These are phyloP conservation scores for Glyphotaelius pellucidus DNA, from an alignment of 2,888 invertebrate genomes.

Conservation along the genomic window DNA sequence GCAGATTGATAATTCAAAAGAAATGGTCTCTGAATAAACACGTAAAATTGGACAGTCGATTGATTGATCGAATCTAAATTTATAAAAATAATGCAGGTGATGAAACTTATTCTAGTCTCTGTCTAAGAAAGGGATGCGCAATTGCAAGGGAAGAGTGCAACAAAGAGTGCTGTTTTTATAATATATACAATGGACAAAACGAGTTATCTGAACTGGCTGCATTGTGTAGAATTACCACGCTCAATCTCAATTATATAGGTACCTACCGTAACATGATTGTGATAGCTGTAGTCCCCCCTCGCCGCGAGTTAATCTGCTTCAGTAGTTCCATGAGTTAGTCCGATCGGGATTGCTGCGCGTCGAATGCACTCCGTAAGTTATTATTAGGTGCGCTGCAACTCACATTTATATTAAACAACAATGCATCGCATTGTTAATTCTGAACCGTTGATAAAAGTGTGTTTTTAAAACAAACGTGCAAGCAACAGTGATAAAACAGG, in stretches of 20 bases:
- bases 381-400: neutral
- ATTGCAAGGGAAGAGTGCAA: too few species aligned
- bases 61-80: too few species aligned
- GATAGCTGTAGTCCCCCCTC: neutral
- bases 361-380: neutral
- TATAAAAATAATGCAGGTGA: too few species aligned
- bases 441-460: neutral
- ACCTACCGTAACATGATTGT: neutral
- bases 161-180: too few species aligned
- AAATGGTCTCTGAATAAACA: too few species aligned
- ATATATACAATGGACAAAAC: too few species aligned
- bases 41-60: too few species aligned
- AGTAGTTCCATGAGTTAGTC: neutral
- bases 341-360: neutral
- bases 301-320: neutral
- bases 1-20: too few species aligned
- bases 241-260: neutral
- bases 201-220: too few species aligned
- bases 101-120: too few species aligned
- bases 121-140: too few species aligned
- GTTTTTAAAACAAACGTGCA: neutral
- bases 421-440: neutral
- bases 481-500: neutral
- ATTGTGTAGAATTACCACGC: neutral
- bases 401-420: neutral